These are phyloP conservation scores for Pristionchus pacificus DNA, from an alignment of 1,140 invertebrate species.

Conservation along the genomic window DNA sequence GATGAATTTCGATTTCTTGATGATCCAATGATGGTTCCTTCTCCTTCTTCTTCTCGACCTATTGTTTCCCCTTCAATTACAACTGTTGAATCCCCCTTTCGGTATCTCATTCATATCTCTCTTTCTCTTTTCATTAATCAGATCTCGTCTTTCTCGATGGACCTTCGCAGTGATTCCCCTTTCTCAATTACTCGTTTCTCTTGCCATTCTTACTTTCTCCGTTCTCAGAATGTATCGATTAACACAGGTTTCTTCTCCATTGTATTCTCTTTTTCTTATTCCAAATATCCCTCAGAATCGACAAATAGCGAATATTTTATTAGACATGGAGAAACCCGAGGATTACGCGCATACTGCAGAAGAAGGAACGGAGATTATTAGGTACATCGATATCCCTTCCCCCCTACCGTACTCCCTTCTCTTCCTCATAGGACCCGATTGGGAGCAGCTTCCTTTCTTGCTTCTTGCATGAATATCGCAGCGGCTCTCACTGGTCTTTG, in stretches of 20 bases:
- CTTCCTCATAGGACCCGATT: not conserved
- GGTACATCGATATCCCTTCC: no score
- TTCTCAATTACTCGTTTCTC: not conserved
- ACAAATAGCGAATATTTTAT: not conserved
- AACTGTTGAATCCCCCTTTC: not conserved
- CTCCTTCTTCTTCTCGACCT: slow-evolving; percentile 2
- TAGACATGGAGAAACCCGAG: not conserved
- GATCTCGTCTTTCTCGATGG: not conserved
- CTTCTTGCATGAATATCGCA: not conserved
- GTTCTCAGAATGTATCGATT: not conserved
- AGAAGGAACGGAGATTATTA: not conserved
- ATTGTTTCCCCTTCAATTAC: not conserved
- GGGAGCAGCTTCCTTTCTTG: not conserved
- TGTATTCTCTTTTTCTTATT: not conserved
- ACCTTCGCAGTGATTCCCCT: not conserved
- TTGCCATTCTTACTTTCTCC: not conserved
- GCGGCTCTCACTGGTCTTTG: not conserved
- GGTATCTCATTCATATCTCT: not conserved
- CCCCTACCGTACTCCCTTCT: no score
- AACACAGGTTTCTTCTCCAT: not conserved
- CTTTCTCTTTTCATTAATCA: not conserved
- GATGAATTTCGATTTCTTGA: slow-evolving; percentile 17
- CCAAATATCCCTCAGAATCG: not conserved
- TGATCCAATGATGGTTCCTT: not conserved
- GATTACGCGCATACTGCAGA: not conserved